Percentiles rank a stretch among this genome's conserved stretches.
phyloP scores from a whole-genome alignment of 1,140 invertebrate genomes.

The Ooceraea biroi region DNA sequence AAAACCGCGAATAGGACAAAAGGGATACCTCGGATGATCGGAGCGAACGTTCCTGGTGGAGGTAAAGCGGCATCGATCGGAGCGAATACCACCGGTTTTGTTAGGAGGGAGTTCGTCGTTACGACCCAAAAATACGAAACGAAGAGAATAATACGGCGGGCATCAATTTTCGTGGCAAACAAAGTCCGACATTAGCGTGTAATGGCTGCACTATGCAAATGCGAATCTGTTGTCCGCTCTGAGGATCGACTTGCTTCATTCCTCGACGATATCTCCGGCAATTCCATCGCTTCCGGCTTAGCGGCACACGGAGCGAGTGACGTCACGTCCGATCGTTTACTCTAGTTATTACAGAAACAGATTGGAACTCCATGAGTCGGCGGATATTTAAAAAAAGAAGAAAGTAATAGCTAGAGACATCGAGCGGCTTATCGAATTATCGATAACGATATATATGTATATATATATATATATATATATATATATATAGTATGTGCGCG shows the following conservation, averaged over 20 bases:
- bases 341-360: slow-evolving; percentile 75
- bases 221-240: slow-evolving; percentile 64
- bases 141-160: slow-evolving; percentile 43
- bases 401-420: not conserved
- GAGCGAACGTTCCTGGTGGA: not conserved
- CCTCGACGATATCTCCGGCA: slow-evolving; percentile 40
- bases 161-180: slow-evolving; percentile 74
- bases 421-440: slow-evolving; percentile 72
- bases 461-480: no score
- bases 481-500: no score
- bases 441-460: slow-evolving; percentile 49
- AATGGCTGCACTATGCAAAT: slow-evolving; percentile 53
- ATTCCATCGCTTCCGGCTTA: slow-evolving; percentile 64
- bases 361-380: slow-evolving; percentile 74
- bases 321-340: slow-evolving; percentile 76
- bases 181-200: slow-evolving; percentile 72
- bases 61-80: slow-evolving; percentile 1
- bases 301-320: slow-evolving; percentile 65
- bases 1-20: not conserved
- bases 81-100: not conserved
- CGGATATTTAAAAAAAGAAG: slow-evolving; percentile 67
- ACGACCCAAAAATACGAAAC: slow-evolving; percentile 25
- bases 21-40: not conserved
- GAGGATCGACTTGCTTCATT: not conserved
- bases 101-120: slow-evolving; percentile 35